These are phyloP conservation scores for Porites lutea DNA, from an alignment of 64 coral and sea anemone genomes.

Conservation along the genomic window DNA sequence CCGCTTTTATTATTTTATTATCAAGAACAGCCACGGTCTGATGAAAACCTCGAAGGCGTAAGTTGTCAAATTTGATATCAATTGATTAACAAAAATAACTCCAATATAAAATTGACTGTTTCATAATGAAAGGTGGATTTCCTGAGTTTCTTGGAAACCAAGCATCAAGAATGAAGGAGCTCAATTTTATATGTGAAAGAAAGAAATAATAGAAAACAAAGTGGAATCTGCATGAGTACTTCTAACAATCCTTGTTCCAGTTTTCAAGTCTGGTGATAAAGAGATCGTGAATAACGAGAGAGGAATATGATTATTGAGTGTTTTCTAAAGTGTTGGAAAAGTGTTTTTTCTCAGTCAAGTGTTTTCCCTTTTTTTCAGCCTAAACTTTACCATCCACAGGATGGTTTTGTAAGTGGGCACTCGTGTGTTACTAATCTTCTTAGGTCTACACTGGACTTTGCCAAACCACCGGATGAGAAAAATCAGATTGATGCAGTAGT, in stretches of 20 bases:
- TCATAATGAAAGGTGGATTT: too few relatives aligned
- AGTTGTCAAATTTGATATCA: too few relatives aligned
- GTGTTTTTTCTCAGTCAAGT: neutral
- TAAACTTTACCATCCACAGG: constrained; percentile 15
- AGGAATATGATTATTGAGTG: constrained; percentile 4
- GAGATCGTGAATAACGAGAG: constrained; percentile 27
- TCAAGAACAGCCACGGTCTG: too few relatives aligned
- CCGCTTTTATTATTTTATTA: too few relatives aligned
- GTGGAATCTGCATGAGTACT: too few relatives aligned
- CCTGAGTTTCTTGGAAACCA: too few relatives aligned
- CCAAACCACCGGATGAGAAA: constrained; percentile 8
- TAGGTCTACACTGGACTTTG: neutral
- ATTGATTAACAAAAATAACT: too few relatives aligned
- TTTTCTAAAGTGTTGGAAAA: constrained; percentile 44
- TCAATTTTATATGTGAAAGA: too few relatives aligned
- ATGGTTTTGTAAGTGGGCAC: constrained; percentile 22
- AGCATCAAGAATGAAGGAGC: too few relatives aligned
- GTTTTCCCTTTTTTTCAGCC: constrained; percentile 42
- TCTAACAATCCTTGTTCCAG: constrained; percentile 53
- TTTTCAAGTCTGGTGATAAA: constrained; percentile 58
- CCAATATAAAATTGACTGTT: too few relatives aligned
- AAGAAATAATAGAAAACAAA: too few relatives aligned
- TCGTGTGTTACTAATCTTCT: neutral
- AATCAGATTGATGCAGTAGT: neutral
- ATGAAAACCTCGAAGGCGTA: too few relatives aligned